phyloP scores from a whole-genome alignment of 1,140 invertebrate species.

The Meloidogyne floridensis region DNA sequence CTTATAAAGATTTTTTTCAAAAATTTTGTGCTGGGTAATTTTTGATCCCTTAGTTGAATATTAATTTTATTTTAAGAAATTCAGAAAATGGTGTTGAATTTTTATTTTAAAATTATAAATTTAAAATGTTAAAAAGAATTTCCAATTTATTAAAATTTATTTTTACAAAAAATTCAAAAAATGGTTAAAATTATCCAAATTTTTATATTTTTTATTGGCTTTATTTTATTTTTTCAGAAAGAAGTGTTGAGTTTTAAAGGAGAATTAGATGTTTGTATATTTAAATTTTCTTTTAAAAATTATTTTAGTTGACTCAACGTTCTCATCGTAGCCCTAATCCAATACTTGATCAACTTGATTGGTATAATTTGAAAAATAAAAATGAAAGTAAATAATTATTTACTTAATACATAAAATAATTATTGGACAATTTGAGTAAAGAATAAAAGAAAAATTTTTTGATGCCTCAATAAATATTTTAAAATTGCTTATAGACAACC shows the following conservation, averaged over 20 bases:
- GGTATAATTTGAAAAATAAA: not conserved
- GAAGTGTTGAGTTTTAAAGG: not conserved
- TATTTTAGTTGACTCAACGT: not conserved
- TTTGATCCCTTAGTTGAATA: no score
- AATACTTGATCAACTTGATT: constrained; percentile 9
- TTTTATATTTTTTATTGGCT: not conserved
- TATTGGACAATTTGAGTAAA: no score
- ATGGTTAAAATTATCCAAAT: not conserved
- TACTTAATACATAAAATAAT: no score
- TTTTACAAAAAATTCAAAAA: not conserved
- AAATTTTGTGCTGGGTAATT: no score
- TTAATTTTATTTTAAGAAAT: no score
- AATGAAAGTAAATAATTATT: not conserved
- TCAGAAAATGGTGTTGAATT: no score
- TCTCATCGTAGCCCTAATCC: not conserved
- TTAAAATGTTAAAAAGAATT: no score
- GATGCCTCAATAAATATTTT: no score
- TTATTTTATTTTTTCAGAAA: not conserved
- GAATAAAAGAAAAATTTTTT: no score
- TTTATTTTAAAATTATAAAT: no score
- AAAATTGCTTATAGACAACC: no score
- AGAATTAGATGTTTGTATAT: not conserved
- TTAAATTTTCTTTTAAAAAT: not conserved
- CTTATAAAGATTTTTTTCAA: no score
- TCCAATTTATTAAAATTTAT: not conserved